Base-by-base conservation (phyloP, 2,797 vertebrate species). In the Myotis planiceps region DNA sequence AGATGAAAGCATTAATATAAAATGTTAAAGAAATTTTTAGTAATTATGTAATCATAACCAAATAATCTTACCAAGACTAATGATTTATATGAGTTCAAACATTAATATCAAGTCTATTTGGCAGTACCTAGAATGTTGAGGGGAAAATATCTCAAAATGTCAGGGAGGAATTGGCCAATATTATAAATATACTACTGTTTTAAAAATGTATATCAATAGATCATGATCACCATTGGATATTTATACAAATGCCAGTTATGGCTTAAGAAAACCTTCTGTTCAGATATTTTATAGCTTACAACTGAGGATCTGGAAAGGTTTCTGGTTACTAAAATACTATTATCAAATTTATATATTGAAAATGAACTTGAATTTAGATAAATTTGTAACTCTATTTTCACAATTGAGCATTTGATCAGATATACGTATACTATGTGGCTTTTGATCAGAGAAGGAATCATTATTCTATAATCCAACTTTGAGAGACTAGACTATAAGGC, bases 171-270 rank as follows among this genome's bases (percentile, higher is more conserved):
- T 90, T 96, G 39, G 47, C 66, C 49, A 96, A 95, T 14, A 96
- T 95, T 96, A 95, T 25, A 96, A 97, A 95, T 58, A 95, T 10
- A 58, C 39, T 66, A 90, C 9, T 94, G 29, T 95, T 96, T 97
- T 92, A 45, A 95, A 97, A 96, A 86, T 79, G 37, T 79, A 88
- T n/a, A 2, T n/a, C 84, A 71, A 71, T 96, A 84, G 53, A 85
- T 72, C 78, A 60, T 65, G 23, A 81, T 96, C 96, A 89, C 71
- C 34, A 55, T 37, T 89, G 93, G 68, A 89, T n/a, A 97, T 96
- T 97, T 49, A 95, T 84, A 94, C 3, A 95, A 74, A 55, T 94
- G 27, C 68, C 82, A 96, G 32, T 83, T 91, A 91, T 55, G 89
- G 45, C 74, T 89, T 94, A 91, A 87, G 63, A 95, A 96, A 85